Base-by-base conservation (phyloP, 2,113 vertebrate species). In the Cyanoderma ruficeps region DNA sequence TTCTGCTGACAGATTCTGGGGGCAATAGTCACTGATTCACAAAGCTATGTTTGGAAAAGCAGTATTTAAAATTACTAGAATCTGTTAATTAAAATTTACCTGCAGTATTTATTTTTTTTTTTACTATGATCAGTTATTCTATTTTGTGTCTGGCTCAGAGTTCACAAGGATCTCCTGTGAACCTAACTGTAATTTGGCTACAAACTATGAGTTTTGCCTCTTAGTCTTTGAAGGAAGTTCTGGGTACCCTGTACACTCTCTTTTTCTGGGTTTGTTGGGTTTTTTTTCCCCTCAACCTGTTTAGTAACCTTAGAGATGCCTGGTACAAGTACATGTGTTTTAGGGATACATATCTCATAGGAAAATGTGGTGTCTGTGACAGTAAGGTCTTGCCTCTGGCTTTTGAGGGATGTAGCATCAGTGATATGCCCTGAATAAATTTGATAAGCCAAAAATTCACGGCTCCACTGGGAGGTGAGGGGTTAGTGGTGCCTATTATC, bases 361-460 rank as follows among this genome's bases (percentile, higher is more conserved):
- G 46, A 94, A 87, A 87, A 72, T 41, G n/a, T 59, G 22, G 10
- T 79, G 12, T 83, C 67, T 83, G 14, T 71, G 63, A 15, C 19
- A 94, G n/a, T 44, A 83, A 88, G 19, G 31, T 74, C 81, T 83
- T 94, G 52, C 60, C 49, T 83, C 59, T 75, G 79, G 37, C 59
- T 97, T 90, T 27, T 61, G n/a, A 88, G 44, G 22, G 67, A 39
- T 52, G 22, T 56, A 60, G 35, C 65, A 63, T 52, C 76, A 56
- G 33, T 79, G 70, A 93, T 82, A 91, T 90, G 41, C 31, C 61
- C 42, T 64, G 47, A 90, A 91, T 79, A 77, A 69, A 79, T 85
- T 76, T 82, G 49, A 80, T 90, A 88, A 69, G n/a, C 31, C n/a
- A 81, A 76, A 92, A 94, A 88, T 80, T 68, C 49, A n/a, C 80